Evolutionary conservation across 2,113 vertebrate genomes (phyloP), one percentile per base, ranked within the genome.

Genomic region (human (Homo sapiens)): DNA sequence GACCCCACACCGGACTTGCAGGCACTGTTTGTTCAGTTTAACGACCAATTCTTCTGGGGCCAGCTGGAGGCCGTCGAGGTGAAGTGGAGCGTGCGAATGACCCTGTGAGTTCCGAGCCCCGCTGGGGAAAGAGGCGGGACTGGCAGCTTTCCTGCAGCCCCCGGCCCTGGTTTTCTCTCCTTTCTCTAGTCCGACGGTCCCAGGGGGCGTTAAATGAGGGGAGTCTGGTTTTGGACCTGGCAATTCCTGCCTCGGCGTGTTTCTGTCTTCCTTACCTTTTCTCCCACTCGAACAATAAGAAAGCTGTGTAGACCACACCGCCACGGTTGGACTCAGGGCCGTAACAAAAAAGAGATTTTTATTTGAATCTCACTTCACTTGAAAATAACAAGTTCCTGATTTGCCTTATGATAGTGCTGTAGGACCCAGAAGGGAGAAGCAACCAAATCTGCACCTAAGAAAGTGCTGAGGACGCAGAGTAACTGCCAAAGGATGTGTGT

Each of bases 51-150:
- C 64, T 99, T 99, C 98, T 99, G 99, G 99, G 99, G 99, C 8
- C 99, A 99, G 85, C 99, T 99, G 97, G 97, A 98, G 79, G 99
- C 99, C 0, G 99, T 99, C n/a, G 99, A 99, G 91, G 99, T 99
- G 40, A 99, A 99, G 80, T 99, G 99, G 99, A 99, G 99, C 98
- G 94, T 98, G 1, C 98, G 99, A 72, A 99, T 99, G 99, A 99
- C 99, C 0, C 98, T 99, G 99, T 99, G 98, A 98, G 99, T 7
- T 16, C 52, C 35, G 5, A 59, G 32, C 4, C 14, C 14, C 0
- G 2, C 8, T 1, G 73, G 6, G 59, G 38, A 30, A 4, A 14
- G 59, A 25, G 35, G 10, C 27, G 22, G 40, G 4, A 75, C 38
- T 8, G 64, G 38, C 38, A 2, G 72, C 52, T 32, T 3, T 18